phyloP scores from a whole-genome alignment of 2,888 invertebrate species.

The Ophioninae sp. region DNA sequence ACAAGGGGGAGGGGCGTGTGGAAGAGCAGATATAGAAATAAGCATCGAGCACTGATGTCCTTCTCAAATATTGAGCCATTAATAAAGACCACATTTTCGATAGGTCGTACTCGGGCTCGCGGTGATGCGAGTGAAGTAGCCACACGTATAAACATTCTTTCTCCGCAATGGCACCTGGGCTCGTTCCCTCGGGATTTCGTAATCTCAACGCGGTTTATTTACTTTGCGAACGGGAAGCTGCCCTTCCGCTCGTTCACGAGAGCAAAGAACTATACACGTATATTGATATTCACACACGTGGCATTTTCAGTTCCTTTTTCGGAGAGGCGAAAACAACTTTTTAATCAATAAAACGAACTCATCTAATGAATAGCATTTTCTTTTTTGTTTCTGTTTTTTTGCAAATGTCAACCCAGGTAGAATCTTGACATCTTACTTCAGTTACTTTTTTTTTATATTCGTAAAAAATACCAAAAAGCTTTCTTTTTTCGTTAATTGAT shows the following conservation, averaged over 20 bases:
- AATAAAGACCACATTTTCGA: conserved; percentile 79
- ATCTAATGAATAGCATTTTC: conserved; percentile 80
- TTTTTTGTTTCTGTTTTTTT: background rate
- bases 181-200: conserved; percentile 77
- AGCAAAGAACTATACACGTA: conserved; percentile 6
- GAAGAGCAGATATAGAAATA: conserved; percentile 28
- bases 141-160: conserved; percentile 54
- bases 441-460: background rate
- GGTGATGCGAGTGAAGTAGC: conserved; percentile 61
- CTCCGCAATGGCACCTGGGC: conserved; percentile 74
- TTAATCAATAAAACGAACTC: conserved; percentile 80
- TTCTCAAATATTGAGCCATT: conserved; percentile 81
- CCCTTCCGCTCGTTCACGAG: conserved; percentile 30
- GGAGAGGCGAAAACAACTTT: conserved; percentile 62
- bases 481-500: too few species aligned
- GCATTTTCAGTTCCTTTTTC: conserved; percentile 66
- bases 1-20: background rate
- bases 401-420: background rate
- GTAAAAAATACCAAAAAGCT: too few species aligned
- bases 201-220: conserved; percentile 80
- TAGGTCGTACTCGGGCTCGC: conserved; percentile 70
- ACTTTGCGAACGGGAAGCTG: conserved; percentile 64
- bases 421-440: background rate
- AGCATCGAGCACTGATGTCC: conserved; percentile 73
- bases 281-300: conserved; percentile 24